Evolutionary conservation across 2,888 invertebrate species (phyloP), one percentile per base, ranked within the genome.

Genomic region (Horisme vitalbata): DNA sequence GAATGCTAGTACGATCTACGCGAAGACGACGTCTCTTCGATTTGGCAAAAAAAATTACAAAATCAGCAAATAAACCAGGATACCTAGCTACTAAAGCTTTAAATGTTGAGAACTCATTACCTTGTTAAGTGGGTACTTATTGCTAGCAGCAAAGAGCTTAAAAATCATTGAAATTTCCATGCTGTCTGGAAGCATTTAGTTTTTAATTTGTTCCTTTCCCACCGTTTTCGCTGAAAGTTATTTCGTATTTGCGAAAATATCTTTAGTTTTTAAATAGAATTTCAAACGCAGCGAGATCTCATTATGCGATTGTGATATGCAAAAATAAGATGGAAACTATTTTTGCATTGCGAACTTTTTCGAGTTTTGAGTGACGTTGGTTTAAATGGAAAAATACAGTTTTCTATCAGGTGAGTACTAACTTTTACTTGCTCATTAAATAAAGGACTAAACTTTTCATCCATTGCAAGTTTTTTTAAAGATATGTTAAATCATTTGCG

Each of bases 201-300:
- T 52, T 63, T 63, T 60, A 63, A 61, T 61, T 56, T 45, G 51
- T 59, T 66, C 31, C 57, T 30, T 50, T 55, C 41, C n/a, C n/a
- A 32, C 38, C 45, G 46, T 39, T 41, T 53, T 41, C 45, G 38
- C 41, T 55, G 50, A 57, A 57, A 50, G 36, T 37, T 48, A 53
- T 45, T 54, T 66, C 65, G 57, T 57, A 60, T 61, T 61, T 26
- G 52, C 50, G 55, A 38, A 59, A 63, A 61, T 55, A 54, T 56
- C 46, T 61, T 52, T 55, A 50, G 43, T 57, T 55, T 59, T 41
- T 31, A 10, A 38, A 49, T 46, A 18, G 34, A 23, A 30, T 44
- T 41, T 26, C 24, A 21, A 24, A 43, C 13, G 28, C 14, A 33
- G 23, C 31, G 20, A 48, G 27, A 45, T 44, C 38, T 51, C 24